phyloP scores from a whole-genome alignment of 2,888 invertebrate species.

The Polymixis lichenea region DNA sequence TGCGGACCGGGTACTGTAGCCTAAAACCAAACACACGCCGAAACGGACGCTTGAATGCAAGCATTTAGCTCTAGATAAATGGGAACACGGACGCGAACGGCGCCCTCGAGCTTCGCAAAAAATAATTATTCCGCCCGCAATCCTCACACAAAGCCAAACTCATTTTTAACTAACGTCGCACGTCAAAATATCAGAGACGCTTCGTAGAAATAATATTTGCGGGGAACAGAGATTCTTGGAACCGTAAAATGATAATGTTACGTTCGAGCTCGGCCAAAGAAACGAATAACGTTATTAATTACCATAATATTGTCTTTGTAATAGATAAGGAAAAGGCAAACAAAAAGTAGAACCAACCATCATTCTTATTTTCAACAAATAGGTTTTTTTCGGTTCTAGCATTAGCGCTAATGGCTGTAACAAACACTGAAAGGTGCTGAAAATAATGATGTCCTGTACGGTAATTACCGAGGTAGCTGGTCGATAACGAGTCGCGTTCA shows the following conservation, averaged over 20 bases:
- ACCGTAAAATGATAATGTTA: slow-evolving; percentile 48
- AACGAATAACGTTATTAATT: slow-evolving; percentile 60
- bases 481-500: slow-evolving; percentile 76
- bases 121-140: slow-evolving; percentile 80
- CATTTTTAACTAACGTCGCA: slow-evolving; percentile 76
- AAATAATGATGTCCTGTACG: slow-evolving; percentile 66
- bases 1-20: slow-evolving; percentile 43
- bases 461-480: slow-evolving; percentile 75
- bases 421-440: slow-evolving; percentile 48
- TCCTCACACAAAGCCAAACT: slow-evolving; percentile 77
- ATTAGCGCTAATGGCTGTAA: slow-evolving; percentile 45
- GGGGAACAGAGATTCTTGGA: slow-evolving; percentile 52
- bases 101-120: slow-evolving; percentile 75
- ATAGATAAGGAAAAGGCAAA: slow-evolving; percentile 50
- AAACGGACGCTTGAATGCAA: slow-evolving; percentile 77
- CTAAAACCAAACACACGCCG: slow-evolving; percentile 72
- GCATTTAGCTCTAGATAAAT: slow-evolving; percentile 81
- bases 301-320: slow-evolving; percentile 55
- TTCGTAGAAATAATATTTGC: slow-evolving; percentile 65
- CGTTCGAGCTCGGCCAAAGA: slow-evolving; percentile 44
- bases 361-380: slow-evolving; percentile 37
- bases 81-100: slow-evolving; percentile 74
- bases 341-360: slow-evolving; percentile 22
- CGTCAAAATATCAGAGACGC: slow-evolving; percentile 72
- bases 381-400: slow-evolving; percentile 39